phyloP scores from a whole-genome alignment of 2,888 invertebrate species.

The Steinernema hermaphroditum region DNA sequence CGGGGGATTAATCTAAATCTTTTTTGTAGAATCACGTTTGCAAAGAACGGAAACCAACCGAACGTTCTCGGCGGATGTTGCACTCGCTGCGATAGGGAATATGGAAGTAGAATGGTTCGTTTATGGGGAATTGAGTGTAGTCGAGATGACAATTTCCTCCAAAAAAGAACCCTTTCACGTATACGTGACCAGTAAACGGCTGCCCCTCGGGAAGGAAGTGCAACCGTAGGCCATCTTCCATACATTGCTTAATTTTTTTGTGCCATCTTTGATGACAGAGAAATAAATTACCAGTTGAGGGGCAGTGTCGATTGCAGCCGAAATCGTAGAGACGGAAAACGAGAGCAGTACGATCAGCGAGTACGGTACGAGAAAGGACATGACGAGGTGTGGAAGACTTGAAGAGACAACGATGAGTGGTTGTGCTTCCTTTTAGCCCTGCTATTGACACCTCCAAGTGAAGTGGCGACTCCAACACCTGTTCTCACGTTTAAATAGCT shows the following conservation, averaged over 20 bases:
- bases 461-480: conserved; percentile 29
- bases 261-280: neutral
- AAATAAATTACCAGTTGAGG: conserved; percentile 26
- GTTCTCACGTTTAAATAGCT: conserved; percentile 23
- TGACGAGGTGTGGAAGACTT: conserved; percentile 17
- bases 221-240: conserved; percentile 55
- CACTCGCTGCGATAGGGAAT: conserved; percentile 61
- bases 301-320: conserved; percentile 9
- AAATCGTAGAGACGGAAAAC: neutral
- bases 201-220: conserved; percentile 48
- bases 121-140: conserved; percentile 48
- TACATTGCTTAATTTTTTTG: conserved; percentile 57
- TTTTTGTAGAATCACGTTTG: neutral
- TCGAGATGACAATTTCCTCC: conserved; percentile 50
- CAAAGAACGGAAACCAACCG: neutral
- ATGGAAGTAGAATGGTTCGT: conserved; percentile 57
- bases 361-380: conserved; percentile 20
- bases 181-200: conserved; percentile 62
- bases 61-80: conserved; percentile 50
- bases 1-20: conserved; percentile 48
- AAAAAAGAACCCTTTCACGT: conserved; percentile 63
- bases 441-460: conserved; percentile 30
- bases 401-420: conserved; percentile 26
- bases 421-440: conserved; percentile 30
- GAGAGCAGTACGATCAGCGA: neutral